Evolutionary conservation across 1,140 invertebrate species (phyloP).

Genomic region (Microvelia longipes): DNA sequence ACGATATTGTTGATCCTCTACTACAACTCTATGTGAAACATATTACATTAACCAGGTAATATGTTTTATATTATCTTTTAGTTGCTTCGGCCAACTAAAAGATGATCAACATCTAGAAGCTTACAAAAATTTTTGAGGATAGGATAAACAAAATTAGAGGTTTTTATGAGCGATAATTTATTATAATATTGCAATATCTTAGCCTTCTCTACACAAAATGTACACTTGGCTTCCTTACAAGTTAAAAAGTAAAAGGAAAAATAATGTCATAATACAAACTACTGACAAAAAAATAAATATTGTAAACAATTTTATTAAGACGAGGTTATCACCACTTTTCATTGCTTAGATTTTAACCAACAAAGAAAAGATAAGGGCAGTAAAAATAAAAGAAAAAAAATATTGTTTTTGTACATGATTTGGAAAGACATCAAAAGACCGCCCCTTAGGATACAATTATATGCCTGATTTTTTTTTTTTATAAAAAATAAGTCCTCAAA

Average conservation of each 20-base stretch:
- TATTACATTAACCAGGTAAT: no score
- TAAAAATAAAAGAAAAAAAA: not conserved
- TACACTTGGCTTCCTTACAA: slow-evolving; percentile 5
- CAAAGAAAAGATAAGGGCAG: not conserved
- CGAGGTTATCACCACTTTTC: slow-evolving; percentile 19
- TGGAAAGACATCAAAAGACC: not conserved
- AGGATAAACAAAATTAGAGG: not conserved
- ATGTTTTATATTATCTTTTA: no score
- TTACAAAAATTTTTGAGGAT: not conserved
- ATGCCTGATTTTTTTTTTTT: not conserved
- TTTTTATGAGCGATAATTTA: slow-evolving; percentile 9
- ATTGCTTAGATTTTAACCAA: slow-evolving; percentile 16
- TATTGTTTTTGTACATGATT: not conserved
- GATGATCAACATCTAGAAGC: not conserved
- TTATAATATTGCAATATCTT: slow-evolving; percentile 8
- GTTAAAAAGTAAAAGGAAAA: no score
- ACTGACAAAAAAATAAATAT: slow-evolving; percentile 15
- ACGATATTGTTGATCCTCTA: no score
- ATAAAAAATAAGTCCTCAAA: not conserved
- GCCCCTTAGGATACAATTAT: not conserved
- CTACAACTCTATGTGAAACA: no score
- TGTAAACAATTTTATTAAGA: slow-evolving; percentile 14
- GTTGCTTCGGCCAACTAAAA: no score
- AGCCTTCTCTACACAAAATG: slow-evolving; percentile 5
- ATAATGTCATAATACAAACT: slow-evolving; percentile 1